phyloP scores from a whole-genome alignment of 2,113 vertebrate genomes.

The Oncorhynchus gorbuscha region DNA sequence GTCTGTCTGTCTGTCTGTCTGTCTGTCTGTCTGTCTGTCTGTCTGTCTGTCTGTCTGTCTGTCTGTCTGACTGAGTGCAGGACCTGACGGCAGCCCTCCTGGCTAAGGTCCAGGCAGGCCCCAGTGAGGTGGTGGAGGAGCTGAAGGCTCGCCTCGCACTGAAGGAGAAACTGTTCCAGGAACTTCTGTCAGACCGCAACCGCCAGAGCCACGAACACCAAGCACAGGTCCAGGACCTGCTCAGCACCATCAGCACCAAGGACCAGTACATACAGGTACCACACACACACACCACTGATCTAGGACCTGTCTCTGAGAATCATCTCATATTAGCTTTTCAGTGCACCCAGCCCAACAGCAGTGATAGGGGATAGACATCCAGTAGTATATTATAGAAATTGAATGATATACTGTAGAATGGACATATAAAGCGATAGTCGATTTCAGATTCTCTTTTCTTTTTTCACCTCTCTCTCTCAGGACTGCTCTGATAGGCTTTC shows the following conservation, averaged over 20 bases:
- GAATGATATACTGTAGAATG: no score
- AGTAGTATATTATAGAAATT: no score
- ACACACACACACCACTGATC: neutral
- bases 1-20: no score
- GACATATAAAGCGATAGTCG: no score
- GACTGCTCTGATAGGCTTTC: slow-evolving; percentile 79
- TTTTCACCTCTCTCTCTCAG: slow-evolving; percentile 55
- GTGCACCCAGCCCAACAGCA: no score
- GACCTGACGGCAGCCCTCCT: slow-evolving; percentile 83
- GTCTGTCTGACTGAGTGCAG: slow-evolving; percentile 52
- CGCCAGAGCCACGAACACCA: slow-evolving; percentile 78
- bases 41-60: no score
- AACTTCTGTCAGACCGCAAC: slow-evolving; percentile 80
- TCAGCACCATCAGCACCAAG: slow-evolving; percentile 78
- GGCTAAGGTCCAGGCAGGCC: slow-evolving; percentile 74
- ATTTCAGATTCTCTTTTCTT: no score
- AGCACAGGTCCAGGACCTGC: slow-evolving; percentile 81
- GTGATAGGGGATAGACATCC: no score
- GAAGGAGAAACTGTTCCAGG: slow-evolving; percentile 90
- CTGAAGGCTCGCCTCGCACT: slow-evolving; percentile 81
- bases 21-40: no score
- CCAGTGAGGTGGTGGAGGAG: slow-evolving; percentile 78
- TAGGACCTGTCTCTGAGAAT: no score
- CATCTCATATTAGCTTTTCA: no score
- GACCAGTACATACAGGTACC: slow-evolving; percentile 84